These are phyloP conservation scores for Peromyscus polionotus DNA, from an alignment of 2,113 vertebrate genomes.

Conservation along the genomic window DNA sequence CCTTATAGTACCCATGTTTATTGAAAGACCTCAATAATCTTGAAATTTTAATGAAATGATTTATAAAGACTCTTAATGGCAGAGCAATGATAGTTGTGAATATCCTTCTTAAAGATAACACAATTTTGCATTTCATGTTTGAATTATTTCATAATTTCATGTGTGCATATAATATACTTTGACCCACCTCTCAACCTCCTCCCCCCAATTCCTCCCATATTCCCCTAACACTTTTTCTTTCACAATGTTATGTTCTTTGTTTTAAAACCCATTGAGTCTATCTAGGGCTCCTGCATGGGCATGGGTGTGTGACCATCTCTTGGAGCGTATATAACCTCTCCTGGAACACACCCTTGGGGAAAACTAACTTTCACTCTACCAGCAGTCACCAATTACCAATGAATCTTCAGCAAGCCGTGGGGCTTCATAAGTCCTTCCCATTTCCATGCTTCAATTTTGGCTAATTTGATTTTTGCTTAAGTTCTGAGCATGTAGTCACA, in stretches of 20 bases:
- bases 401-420: background rate
- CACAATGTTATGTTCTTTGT: too few species aligned
- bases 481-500: background rate
- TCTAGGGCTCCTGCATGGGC: background rate
- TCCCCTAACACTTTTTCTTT: background rate
- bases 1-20: conserved; percentile 19
- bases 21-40: background rate
- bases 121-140: background rate
- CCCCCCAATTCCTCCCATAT: background rate
- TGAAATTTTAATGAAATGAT: conserved; percentile 27
- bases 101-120: background rate
- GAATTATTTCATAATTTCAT: background rate
- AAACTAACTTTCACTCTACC: background rate
- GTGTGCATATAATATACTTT: background rate
- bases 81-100: background rate
- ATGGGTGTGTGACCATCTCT: too few species aligned
- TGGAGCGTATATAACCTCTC: background rate
- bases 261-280: background rate
- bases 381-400: background rate
- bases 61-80: background rate
- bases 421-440: background rate
- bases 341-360: background rate
- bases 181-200: background rate
- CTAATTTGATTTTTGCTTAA: background rate
- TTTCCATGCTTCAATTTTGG: background rate